These are phyloP conservation scores for Callitettix versicolor DNA, from an alignment of 1,140 invertebrate species.

Conservation along the genomic window DNA sequence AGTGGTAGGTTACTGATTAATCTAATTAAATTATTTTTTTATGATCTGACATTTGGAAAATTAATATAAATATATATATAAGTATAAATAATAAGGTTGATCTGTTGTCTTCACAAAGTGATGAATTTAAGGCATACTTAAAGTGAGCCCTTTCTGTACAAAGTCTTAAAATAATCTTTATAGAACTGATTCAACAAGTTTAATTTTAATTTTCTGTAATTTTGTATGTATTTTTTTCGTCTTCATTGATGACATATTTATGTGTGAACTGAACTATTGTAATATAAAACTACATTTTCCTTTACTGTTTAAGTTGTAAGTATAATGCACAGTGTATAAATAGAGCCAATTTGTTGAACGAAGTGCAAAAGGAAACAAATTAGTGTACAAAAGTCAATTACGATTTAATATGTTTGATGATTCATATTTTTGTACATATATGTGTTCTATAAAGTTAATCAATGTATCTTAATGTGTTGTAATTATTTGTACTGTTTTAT, in stretches of 20 bases:
- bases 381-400: slow-evolving; percentile 43
- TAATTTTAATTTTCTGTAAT: background rate
- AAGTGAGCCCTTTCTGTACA: slow-evolving; percentile 22
- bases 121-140: slow-evolving; percentile 22
- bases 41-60: slow-evolving; percentile 12
- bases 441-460: slow-evolving; percentile 23
- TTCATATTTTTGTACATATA: slow-evolving; percentile 44
- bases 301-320: slow-evolving; percentile 14
- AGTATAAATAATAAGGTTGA: slow-evolving; percentile 7
- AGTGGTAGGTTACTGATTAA: slow-evolving; percentile 23
- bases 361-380: slow-evolving; percentile 21
- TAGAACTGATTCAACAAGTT: background rate
- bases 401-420: slow-evolving; percentile 29
- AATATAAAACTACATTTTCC: slow-evolving; percentile 16
- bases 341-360: slow-evolving; percentile 25
- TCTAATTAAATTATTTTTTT: slow-evolving; percentile 20
- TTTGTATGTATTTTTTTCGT: background rate
- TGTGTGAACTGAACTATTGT: slow-evolving; percentile 15
- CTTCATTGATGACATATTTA: background rate
- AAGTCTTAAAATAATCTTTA: slow-evolving; percentile 1
- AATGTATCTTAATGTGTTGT: slow-evolving; percentile 22
- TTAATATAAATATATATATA: slow-evolving; percentile 3
- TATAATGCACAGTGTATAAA: slow-evolving; percentile 29
- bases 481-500: slow-evolving; percentile 28
- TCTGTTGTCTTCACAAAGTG: slow-evolving; percentile 26